phyloP scores from a whole-genome alignment of 1,140 invertebrate genomes.

The Drosophila lowei region DNA sequence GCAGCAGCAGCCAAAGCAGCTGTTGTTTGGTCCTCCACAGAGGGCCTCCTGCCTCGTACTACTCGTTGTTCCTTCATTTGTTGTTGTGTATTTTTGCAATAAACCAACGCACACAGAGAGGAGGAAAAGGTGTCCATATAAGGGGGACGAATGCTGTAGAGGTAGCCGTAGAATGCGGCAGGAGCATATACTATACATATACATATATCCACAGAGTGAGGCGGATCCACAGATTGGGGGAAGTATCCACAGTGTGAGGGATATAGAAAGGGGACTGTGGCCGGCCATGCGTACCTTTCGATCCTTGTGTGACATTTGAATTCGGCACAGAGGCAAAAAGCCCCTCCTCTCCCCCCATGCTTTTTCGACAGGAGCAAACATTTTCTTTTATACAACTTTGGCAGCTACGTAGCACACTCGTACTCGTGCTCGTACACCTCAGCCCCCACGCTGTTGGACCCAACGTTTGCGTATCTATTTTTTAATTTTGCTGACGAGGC shows the following conservation, averaged over 20 bases:
- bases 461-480: constrained; percentile 75
- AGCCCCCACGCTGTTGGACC: background rate
- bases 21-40: constrained; percentile 56
- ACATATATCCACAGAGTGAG: background rate
- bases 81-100: constrained; percentile 73
- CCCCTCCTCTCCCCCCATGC: too few species aligned
- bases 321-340: constrained; percentile 42
- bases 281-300: constrained; percentile 79
- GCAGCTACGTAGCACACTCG: background rate
- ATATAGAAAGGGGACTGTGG: constrained; percentile 5
- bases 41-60: constrained; percentile 2
- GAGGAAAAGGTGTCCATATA: background rate
- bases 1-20: constrained; percentile 55
- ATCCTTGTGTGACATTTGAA: constrained; percentile 81
- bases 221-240: background rate
- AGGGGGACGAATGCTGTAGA: background rate
- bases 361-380: constrained; percentile 12
- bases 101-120: constrained; percentile 37
- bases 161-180: too few species aligned
- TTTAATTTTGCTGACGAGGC: constrained; percentile 81
- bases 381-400: constrained; percentile 73
- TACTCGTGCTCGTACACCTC: background rate
- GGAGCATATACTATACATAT: too few species aligned
- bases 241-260: background rate
- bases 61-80: background rate